A percentile compares a stretch with the other conserved stretches of the same genome.
phyloP scores from a whole-genome alignment of 2,797 vertebrate genomes.

The Miichthys miiuy region DNA sequence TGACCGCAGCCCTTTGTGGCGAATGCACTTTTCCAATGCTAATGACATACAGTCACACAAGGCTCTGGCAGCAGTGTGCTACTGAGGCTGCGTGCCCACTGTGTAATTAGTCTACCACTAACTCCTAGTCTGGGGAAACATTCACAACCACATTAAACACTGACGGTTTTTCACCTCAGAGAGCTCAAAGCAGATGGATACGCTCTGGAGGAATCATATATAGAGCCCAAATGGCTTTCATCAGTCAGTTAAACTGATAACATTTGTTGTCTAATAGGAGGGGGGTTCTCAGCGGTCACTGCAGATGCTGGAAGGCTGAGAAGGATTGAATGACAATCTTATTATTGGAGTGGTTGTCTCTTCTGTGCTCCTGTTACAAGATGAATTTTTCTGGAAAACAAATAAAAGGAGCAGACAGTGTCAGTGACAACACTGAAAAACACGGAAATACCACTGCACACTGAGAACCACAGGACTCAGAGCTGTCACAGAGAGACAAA shows the following conservation, averaged over 20 bases:
- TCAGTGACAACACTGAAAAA: conserved; percentile 14
- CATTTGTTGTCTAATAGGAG: conserved; percentile 67
- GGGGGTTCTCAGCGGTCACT: conserved; percentile 26
- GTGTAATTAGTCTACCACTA: conserved; percentile 86
- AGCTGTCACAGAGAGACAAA: not conserved
- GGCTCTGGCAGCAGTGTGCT: conserved; percentile 75
- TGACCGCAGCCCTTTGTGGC: conserved; percentile 84
- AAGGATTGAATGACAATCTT: conserved; percentile 39
- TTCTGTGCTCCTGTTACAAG: conserved; percentile 30
- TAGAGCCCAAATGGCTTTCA: conserved; percentile 72
- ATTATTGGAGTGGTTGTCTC: conserved; percentile 41
- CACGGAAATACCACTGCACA: conserved; percentile 4
- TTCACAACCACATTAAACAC: conserved; percentile 85
- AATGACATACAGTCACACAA: conserved; percentile 86
- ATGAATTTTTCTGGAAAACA: not conserved
- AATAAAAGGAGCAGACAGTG: conserved; percentile 10
- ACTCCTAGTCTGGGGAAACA: conserved; percentile 85
- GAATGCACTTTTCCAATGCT: conserved; percentile 85
- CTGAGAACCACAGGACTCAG: not conserved
- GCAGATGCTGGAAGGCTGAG: not conserved
- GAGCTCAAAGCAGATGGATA: conserved; percentile 77
- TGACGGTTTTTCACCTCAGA: conserved; percentile 80
- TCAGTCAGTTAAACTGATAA: conserved; percentile 70
- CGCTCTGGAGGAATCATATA: conserved; percentile 67
- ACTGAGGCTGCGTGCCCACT: conserved; percentile 77